A percentile compares a stretch with the other conserved stretches of the same genome.
phyloP scores from a whole-genome alignment of 2,888 invertebrate species.

The Thera obeliscata region DNA sequence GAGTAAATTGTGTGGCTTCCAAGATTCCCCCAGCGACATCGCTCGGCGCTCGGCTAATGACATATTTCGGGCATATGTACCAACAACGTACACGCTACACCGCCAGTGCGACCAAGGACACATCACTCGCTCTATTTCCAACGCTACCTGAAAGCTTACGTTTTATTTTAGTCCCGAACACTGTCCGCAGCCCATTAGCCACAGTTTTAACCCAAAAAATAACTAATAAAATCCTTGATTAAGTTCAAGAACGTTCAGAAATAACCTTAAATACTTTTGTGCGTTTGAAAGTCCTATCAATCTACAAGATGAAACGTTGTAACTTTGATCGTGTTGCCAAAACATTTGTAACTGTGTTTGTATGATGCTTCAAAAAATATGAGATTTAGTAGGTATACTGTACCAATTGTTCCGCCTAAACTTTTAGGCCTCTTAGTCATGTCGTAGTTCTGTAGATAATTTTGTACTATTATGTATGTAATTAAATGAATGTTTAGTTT shows the following conservation, averaged over 20 bases:
- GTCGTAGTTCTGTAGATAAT: too few relatives aligned
- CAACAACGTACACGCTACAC: conserved; percentile 48
- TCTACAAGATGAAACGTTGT: conserved; percentile 37
- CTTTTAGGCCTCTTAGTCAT: too few relatives aligned
- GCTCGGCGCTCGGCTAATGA: conserved; percentile 63
- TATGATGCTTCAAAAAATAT: not conserved
- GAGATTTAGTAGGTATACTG: too few relatives aligned
- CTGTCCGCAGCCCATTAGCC: conserved; percentile 58
- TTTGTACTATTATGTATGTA: too few relatives aligned
- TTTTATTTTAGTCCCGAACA: conserved; percentile 74
- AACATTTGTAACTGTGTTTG: conserved; percentile 29
- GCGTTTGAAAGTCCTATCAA: conserved; percentile 43
- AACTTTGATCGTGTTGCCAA: conserved; percentile 53
- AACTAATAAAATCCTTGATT: conserved; percentile 22
- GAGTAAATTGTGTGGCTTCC: conserved; percentile 29
- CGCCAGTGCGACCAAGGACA: conserved; percentile 68
- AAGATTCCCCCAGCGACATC: conserved; percentile 50
- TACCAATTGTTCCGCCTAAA: not conserved
- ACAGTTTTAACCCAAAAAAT: conserved; percentile 22
- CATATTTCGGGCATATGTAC: conserved; percentile 66
- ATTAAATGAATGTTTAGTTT: too few relatives aligned
- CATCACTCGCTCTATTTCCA: conserved; percentile 76
- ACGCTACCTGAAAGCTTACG: conserved; percentile 79
- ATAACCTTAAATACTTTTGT: conserved; percentile 33
- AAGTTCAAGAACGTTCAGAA: conserved; percentile 38